phyloP scores from a whole-genome alignment of 2,888 invertebrate genomes.

The Asteroscopus sphinx region DNA sequence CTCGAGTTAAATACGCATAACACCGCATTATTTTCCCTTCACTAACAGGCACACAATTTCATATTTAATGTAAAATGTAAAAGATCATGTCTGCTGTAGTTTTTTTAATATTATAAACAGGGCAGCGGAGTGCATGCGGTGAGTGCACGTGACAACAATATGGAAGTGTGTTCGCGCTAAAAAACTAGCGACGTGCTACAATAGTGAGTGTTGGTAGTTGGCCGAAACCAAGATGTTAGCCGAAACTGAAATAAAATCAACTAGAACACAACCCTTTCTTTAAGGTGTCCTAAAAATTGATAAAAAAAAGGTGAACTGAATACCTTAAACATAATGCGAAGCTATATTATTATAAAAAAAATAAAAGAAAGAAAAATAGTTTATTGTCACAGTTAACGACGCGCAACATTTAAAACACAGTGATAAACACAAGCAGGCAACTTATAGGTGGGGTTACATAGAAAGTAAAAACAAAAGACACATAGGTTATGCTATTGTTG shows the following conservation, averaged over 20 bases:
- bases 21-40: constrained; percentile 26
- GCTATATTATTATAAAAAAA: too few species aligned
- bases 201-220: constrained; percentile 1
- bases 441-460: too few species aligned
- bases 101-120: constrained; percentile 40
- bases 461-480: too few species aligned
- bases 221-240: constrained; percentile 4
- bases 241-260: constrained; percentile 1
- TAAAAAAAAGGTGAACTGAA: too few species aligned
- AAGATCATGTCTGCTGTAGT: constrained; percentile 32
- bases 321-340: too few species aligned
- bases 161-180: constrained; percentile 45
- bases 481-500: too few species aligned
- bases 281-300: too few species aligned
- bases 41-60: constrained; percentile 29
- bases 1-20: neutral
- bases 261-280: too few species aligned
- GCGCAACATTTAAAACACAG: too few species aligned
- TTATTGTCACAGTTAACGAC: too few species aligned
- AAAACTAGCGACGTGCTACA: constrained; percentile 36
- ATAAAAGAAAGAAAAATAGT: too few species aligned
- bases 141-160: constrained; percentile 61
- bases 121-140: constrained; percentile 35
- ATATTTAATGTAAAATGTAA: constrained; percentile 39
- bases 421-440: too few species aligned